Evolutionary conservation across 2,888 invertebrate genomes (phyloP).

Genomic region (Gryllus longicercus): DNA sequence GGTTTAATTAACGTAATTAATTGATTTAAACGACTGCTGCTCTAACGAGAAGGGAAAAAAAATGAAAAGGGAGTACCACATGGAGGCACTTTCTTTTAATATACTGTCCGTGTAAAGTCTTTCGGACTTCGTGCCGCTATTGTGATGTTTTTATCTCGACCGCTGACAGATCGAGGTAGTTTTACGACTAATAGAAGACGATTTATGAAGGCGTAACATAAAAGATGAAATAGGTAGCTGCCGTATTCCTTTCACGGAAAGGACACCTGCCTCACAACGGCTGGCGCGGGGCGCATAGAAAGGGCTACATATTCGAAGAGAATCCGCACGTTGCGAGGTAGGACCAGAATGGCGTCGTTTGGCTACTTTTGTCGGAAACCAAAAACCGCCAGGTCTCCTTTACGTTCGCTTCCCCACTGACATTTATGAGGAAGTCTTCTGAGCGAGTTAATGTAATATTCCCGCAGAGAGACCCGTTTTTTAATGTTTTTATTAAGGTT

Average conservation of each 20-base stretch:
- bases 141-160: background rate
- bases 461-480: background rate
- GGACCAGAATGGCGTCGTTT: background rate
- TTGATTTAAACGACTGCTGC: background rate
- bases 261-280: background rate
- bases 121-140: background rate
- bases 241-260: background rate
- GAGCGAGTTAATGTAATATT: slow-evolving; percentile 6
- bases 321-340: background rate
- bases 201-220: background rate
- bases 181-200: background rate
- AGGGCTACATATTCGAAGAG: background rate
- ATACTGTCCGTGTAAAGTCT: background rate
- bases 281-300: background rate
- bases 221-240: background rate
- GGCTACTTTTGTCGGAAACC: slow-evolving; percentile 5
- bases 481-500: no score
- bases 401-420: background rate
- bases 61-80: background rate
- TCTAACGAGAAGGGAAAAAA: background rate
- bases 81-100: background rate
- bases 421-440: slow-evolving; percentile 3
- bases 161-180: background rate
- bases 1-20: background rate
- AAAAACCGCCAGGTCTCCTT: background rate